phyloP scores from a whole-genome alignment of 2,113 vertebrate genomes.

The Tychaedon coryphoeus region DNA sequence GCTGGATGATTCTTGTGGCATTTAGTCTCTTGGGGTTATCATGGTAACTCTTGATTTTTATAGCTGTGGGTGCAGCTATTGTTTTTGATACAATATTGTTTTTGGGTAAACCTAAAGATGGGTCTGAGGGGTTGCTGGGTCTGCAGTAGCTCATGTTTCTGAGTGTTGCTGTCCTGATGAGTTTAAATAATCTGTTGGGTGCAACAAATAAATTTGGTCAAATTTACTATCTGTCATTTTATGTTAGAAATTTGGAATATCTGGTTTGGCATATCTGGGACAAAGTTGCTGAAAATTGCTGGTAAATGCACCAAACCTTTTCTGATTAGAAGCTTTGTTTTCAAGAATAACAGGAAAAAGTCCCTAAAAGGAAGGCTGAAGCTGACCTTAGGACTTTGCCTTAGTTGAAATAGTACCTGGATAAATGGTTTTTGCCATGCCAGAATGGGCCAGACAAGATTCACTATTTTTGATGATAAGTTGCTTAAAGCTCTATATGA shows the following conservation, averaged over 20 bases:
- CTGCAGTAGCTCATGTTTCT: neutral
- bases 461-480: neutral
- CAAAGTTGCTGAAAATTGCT: neutral
- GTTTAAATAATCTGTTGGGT: neutral
- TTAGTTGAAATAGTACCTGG: neutral
- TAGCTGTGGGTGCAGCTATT: neutral
- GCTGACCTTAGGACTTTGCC: neutral
- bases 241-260: neutral
- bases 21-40: neutral
- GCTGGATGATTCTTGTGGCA: neutral
- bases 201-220: neutral
- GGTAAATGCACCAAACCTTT: neutral
- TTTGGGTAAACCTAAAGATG: neutral
- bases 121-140: accelerated
- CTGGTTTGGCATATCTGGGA: neutral
- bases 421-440: neutral
- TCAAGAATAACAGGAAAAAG: neutral
- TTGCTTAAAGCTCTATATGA: neutral
- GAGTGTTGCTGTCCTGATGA: neutral
- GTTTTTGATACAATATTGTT: neutral
- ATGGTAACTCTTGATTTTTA: neutral
- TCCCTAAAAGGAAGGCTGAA: neutral
- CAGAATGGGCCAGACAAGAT: neutral
- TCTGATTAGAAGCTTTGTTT: neutral
- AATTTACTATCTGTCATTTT: neutral